Base-by-base conservation (phyloP, 1,140 invertebrate species). In the Anastatus disparis region DNA sequence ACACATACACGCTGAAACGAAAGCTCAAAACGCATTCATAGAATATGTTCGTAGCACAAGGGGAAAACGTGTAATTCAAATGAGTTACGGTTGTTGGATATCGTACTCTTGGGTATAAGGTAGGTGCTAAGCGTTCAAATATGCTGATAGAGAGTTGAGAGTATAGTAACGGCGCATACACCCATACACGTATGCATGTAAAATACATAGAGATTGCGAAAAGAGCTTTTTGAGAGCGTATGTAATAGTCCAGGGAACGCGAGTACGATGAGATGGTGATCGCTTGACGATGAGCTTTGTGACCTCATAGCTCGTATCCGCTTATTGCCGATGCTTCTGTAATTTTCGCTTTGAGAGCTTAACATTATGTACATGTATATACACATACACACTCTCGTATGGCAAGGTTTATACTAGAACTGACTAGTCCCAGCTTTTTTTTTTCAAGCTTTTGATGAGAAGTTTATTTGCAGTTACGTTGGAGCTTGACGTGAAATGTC, bases 61-160 rank as follows among this genome's bases (percentile, higher is more conserved):
- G 77, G 81, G 81, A 81, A 82, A 84, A 84, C 82, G 81, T 83
- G 82, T 84, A 85, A 85, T 85, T 85, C 84, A 81, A 84, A 84
- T 83, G 84, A 85, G 82, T 82, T 81, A 83, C 82, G 81, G 79
- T n/a, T 29, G 38, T n/a, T n/a, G n/a, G n/a, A 74, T 85, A 85
- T 84, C 82, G 81, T 82, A 84, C 84, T 84, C 84, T 74, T 82
- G 84, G 84, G 84, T n/a, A n/a, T n/a, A n/a, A 85, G 84, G 84
- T 83, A 83, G 84, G 84, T 84, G 83, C 83, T 85, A 85, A 85
- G 84, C 83, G 84, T 76, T 82, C 79, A 81, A 80, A 83, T 85
- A 84, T 84, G 84, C 82, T 85, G 84, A 85, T 85, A 81, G 82
- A n/a, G n/a, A 79, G 75, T 61, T 68, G 59, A 72, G n/a, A n/a